Conservation (phyloP, 2,888 invertebrate species). For the Leptinotarsa rubiginosa region DNA sequence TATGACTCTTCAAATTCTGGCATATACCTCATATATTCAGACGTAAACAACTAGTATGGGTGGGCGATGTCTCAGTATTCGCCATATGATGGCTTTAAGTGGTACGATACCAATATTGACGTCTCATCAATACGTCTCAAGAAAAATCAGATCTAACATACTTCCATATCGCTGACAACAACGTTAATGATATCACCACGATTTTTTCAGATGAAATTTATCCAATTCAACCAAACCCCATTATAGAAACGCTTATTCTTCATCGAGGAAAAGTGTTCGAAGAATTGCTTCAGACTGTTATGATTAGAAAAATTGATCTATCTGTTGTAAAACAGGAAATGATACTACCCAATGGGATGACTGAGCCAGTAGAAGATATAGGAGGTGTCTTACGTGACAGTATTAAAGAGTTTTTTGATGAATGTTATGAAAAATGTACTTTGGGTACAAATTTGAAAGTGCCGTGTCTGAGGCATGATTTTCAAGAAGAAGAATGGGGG, state of each 20-base stretch:
- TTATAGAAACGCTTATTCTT: conserved; percentile 10
- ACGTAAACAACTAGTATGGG: no score
- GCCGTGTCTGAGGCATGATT: conserved; percentile 32
- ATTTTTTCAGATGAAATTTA: not conserved
- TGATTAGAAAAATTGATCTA: not conserved
- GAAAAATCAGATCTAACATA: not conserved
- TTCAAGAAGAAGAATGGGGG: conserved; percentile 24
- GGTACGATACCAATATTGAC: no score
- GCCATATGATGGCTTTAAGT: no score
- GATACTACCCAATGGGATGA: conserved; percentile 26
- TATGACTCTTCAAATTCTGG: no score
- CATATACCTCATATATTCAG: no score
- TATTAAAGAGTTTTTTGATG: conserved; percentile 31
- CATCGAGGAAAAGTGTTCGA: conserved; percentile 34
- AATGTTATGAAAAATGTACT: conserved; percentile 34
- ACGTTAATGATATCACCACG: not conserved
- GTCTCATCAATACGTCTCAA: not conserved
- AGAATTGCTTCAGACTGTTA: conserved; percentile 29
- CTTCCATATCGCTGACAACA: not conserved
- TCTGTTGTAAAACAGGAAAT: conserved; percentile 29
- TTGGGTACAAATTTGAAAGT: conserved; percentile 33
- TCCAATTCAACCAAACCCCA: not conserved
- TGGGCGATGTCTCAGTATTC: no score
- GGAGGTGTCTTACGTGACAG: conserved; percentile 34
- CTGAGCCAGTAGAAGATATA: conserved; percentile 10